phyloP scores from a whole-genome alignment of 2,888 invertebrate species.

The Rhorus exstirpatorius region DNA sequence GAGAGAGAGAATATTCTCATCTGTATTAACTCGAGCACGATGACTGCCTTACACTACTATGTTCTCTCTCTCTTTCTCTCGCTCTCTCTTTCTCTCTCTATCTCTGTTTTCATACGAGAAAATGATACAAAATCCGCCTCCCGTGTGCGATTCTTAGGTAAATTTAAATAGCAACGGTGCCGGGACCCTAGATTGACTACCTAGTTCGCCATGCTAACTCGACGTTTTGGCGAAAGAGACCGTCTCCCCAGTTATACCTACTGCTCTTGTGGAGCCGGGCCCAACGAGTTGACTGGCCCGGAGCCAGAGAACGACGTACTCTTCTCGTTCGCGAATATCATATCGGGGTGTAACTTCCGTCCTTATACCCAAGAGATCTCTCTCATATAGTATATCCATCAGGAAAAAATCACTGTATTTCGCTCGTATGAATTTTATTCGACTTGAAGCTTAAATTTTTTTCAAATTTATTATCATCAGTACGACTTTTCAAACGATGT shows the following conservation, averaged over 20 bases:
- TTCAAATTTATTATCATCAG: background rate
- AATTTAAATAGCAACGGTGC: constrained; percentile 82
- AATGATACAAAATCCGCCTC: constrained; percentile 81
- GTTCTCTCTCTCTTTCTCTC: constrained; percentile 38
- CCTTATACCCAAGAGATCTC: background rate
- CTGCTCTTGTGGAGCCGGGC: constrained; percentile 56
- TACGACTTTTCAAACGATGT: too few relatives aligned
- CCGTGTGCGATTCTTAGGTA: constrained; percentile 80
- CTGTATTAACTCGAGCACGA: constrained; percentile 37
- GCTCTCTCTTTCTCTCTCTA: constrained; percentile 39
- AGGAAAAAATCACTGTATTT: background rate
- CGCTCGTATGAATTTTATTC: background rate
- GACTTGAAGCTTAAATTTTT: background rate
- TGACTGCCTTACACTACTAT: constrained; percentile 31
- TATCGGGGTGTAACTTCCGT: background rate
- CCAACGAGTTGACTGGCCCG: constrained; percentile 75
- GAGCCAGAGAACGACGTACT: constrained; percentile 77
- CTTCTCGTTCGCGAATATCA: background rate
- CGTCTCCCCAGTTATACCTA: constrained; percentile 28
- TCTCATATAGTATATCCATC: background rate
- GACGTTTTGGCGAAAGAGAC: constrained; percentile 73
- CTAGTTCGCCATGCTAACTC: constrained; percentile 56
- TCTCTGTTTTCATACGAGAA: constrained; percentile 71
- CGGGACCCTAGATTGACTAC: constrained; percentile 71
- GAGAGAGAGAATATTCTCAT: constrained; percentile 38